Conservation (phyloP, 2,888 invertebrate species). For the Branchellion lobata region DNA sequence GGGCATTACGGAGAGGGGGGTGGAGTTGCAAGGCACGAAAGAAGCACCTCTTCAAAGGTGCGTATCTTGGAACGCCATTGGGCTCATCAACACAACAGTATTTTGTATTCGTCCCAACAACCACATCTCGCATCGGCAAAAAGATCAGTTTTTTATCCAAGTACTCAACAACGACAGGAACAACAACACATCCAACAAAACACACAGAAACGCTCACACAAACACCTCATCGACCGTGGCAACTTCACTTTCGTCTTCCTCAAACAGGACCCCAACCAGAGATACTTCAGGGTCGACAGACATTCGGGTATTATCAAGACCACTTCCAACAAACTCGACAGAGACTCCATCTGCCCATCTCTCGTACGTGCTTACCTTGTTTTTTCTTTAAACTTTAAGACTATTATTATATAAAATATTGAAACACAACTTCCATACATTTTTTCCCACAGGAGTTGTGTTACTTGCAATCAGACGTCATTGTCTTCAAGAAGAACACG, state of each 20-base stretch:
- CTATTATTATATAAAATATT: background rate
- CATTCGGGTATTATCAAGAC: conserved; percentile 34
- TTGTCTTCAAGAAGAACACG: conserved; percentile 10
- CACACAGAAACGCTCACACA: too few species aligned
- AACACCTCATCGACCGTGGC: background rate
- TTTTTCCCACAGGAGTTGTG: conserved; percentile 10
- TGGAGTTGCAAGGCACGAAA: too few species aligned
- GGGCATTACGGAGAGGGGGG: too few species aligned
- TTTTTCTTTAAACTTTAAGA: background rate
- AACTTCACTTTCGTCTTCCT: conserved; percentile 33
- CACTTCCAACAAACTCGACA: conserved; percentile 31
- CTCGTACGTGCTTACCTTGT: background rate
- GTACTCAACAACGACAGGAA: too few species aligned
- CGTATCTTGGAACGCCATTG: too few species aligned
- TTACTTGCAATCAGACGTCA: conserved; percentile 18
- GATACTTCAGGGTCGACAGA: conserved; percentile 37
- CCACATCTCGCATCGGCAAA: too few species aligned
- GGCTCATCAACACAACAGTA: too few species aligned
- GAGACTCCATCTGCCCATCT: conserved; percentile 31
- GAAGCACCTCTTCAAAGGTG: too few species aligned
- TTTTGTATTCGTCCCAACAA: too few species aligned
- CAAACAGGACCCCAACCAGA: conserved; percentile 26
- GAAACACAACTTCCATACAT: background rate
- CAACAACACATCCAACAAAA: too few species aligned
- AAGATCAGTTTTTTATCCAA: too few species aligned